Conservation (phyloP, 2,797 vertebrate genomes). For the Streptopelia turtur region DNA sequence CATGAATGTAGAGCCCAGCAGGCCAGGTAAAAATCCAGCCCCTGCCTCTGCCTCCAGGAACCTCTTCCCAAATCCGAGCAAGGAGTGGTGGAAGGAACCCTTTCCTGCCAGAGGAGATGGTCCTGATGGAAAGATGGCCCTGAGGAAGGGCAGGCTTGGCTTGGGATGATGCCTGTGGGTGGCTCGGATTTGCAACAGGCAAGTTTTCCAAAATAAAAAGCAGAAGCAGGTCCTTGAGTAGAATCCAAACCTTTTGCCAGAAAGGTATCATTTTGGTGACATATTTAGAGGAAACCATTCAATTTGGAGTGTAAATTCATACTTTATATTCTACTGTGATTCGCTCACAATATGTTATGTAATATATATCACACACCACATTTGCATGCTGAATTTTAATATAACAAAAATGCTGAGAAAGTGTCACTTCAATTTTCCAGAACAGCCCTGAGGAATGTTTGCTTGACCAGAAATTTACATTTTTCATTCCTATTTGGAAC, state of each 20-base stretch:
- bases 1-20: neutral
- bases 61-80: neutral
- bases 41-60: neutral
- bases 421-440: conserved; percentile 66
- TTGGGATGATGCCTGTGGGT: neutral
- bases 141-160: neutral
- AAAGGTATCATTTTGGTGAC: conserved; percentile 34
- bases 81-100: neutral
- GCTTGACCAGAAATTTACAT: conserved; percentile 69
- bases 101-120: neutral
- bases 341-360: neutral
- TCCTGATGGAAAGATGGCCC: neutral
- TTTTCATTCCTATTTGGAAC: conserved; percentile 63
- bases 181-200: neutral
- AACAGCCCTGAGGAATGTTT: conserved; percentile 59
- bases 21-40: neutral
- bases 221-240: neutral
- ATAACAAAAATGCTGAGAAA: conserved; percentile 55
- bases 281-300: neutral
- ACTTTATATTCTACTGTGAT: neutral
- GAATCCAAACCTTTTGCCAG: conserved; percentile 23
- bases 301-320: neutral
- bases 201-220: conserved; percentile 55
- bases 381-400: conserved; percentile 51
- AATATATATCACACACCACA: conserved; percentile 21